Percentiles rank a stretch among this genome's conserved stretches.
phyloP scores from a whole-genome alignment of 1,140 invertebrate species.

The Caerostris darwini region DNA sequence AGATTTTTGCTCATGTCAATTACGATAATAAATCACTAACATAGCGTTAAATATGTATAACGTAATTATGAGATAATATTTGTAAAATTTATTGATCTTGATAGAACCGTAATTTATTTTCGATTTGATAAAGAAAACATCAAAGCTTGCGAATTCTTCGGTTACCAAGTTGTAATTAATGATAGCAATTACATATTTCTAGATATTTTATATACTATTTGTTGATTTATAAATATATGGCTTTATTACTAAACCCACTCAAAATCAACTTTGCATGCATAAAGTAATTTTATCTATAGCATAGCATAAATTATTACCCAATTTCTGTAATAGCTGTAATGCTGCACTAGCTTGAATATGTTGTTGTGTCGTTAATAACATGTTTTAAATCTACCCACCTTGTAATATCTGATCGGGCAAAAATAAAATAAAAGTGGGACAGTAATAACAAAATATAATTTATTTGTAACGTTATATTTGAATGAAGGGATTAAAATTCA shows the following conservation, averaged over 20 bases:
- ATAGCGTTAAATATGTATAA: neutral
- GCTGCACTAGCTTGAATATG: neutral
- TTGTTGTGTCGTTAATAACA: neutral
- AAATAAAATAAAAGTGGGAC: neutral
- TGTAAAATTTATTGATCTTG: neutral
- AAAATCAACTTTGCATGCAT: neutral
- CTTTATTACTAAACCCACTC: neutral
- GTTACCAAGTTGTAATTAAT: neutral
- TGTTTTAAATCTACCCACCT: neutral
- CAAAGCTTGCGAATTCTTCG: neutral
- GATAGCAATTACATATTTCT: neutral
- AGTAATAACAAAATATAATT: neutral
- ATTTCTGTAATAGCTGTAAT: no score
- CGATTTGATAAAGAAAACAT: neutral
- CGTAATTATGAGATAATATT: neutral
- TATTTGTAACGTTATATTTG: no score
- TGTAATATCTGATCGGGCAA: neutral
- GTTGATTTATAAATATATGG: neutral
- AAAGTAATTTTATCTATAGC: neutral
- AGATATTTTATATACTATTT: neutral
- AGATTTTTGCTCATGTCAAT: no score
- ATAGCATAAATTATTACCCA: neutral
- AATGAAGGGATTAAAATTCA: no score
- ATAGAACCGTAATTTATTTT: neutral
- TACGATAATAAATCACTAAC: neutral